Evolutionary conservation across 2,888 invertebrate species (phyloP), one percentile per base, ranked within the genome.

Genomic region (Dusona sp.): DNA sequence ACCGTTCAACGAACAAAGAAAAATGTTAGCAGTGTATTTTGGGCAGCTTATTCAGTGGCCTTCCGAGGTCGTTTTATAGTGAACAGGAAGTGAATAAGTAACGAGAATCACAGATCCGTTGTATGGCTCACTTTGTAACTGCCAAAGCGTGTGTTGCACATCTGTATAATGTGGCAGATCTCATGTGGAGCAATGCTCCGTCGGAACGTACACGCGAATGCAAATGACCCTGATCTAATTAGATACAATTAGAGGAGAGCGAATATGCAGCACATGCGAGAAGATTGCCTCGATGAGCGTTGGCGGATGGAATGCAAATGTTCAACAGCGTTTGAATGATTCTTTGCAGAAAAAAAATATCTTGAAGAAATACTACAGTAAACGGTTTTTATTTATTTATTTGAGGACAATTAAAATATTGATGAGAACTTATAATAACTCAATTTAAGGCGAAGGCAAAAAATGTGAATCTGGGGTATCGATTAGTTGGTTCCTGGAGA

Each of bases 241-340:
- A 77, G 70, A 86, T 83, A 75, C 75, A 86, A 83, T 86, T 83
- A 86, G 85, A 83, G 67, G 57, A 54, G 75, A 65, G 77, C 45
- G 65, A 45, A 64, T 78, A 73, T 51, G 54, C 29, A 54, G 51
- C n/a, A 19, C 33, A 54, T 33, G 73, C 54, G 72, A 83, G 70
- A 67, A 67, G 83, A 72, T 82, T 61, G 82, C 68, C 67, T 51
- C 16, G 42, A 36, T 33, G 36, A 48, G 33, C 57, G 48, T 84
- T 74, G 61, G 73, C 74, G 67, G 25, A 22, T 65, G 42, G 16
- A 77, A 70, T 77, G 64, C 33, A 73, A 51, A 72, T 72, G 19
- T 51, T 33, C 51, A 72, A 9, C 33, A 38, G 13, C 29, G 13
- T 70, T 19, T 19, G 33, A 48, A 65, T 45, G 77, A 64, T 7